A percentile compares a stretch with the other conserved stretches of the same genome.
Conservation (phyloP, 1,140 invertebrate species). For the Akabosia matsudoensis region DNA sequence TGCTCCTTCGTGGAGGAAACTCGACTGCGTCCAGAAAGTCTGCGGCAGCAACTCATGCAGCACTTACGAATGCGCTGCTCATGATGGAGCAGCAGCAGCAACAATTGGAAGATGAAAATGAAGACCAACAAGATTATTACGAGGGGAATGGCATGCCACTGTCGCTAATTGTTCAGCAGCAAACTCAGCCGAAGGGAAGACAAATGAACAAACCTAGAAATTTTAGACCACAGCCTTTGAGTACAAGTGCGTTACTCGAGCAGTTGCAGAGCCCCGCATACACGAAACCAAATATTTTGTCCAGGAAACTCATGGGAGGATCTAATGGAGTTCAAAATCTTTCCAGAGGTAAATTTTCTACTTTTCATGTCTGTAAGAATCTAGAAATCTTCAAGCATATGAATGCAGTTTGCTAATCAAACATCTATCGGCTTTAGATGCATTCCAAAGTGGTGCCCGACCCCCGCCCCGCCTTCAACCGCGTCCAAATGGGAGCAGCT, state of each 20-base stretch:
- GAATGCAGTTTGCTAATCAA: background rate
- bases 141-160: background rate
- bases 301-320: constrained; percentile 4
- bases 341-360: too few relatives aligned
- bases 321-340: background rate
- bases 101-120: background rate
- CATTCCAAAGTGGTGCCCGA: background rate
- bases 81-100: background rate
- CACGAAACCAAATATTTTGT: constrained; percentile 1
- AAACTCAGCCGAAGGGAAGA: background rate
- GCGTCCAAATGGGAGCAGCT: background rate
- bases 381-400: too few relatives aligned
- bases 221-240: background rate
- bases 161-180: background rate
- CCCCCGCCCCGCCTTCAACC: constrained; percentile 3
- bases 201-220: background rate
- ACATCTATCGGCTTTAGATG: background rate
- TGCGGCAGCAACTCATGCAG: background rate
- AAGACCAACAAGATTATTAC: background rate
- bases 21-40: background rate
- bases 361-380: too few relatives aligned
- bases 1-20: background rate
- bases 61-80: background rate
- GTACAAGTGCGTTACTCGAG: background rate
- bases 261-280: background rate